Percentiles rank a stretch among this genome's conserved stretches.
Conservation (phyloP, 2,113 vertebrate species). For the Prinia subflava region DNA sequence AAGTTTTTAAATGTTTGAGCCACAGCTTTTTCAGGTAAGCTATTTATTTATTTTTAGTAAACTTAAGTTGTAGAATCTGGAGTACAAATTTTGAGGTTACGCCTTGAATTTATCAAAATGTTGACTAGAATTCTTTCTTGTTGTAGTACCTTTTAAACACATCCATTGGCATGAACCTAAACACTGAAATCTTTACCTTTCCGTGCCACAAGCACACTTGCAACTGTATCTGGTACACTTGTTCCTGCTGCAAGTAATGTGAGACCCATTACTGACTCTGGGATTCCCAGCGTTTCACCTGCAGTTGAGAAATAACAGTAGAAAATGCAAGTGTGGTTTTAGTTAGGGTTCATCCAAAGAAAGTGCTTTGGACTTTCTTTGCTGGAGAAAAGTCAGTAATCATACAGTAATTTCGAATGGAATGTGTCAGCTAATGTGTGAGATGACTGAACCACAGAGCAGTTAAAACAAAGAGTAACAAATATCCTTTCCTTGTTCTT, state of each 20-base stretch:
- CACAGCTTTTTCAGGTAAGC: conserved; percentile 37
- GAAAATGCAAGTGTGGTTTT: not conserved
- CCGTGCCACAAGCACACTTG: conserved; percentile 92
- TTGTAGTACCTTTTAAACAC: not conserved
- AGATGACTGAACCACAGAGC: not conserved
- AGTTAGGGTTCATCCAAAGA: not conserved
- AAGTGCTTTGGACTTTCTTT: not conserved
- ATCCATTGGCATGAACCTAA: not conserved
- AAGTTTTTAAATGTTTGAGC: conserved; percentile 21
- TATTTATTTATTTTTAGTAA: conserved; percentile 15
- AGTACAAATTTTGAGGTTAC: not conserved
- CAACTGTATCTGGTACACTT: conserved; percentile 93
- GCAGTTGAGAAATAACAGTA: not conserved
- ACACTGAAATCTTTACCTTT: conserved; percentile 81
- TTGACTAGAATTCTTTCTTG: not conserved
- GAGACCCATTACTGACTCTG: conserved; percentile 96
- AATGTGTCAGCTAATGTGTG: conserved; percentile 25
- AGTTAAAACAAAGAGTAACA: not conserved
- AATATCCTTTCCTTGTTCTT: not conserved
- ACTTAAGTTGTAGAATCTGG: not conserved
- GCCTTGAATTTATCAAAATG: not conserved
- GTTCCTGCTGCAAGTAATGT: conserved; percentile 94
- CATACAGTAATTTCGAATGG: not conserved
- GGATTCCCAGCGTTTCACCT: conserved; percentile 92
- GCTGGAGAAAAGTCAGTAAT: not conserved